Conservation (phyloP, 1,140 invertebrate genomes). For the Hydropsyche tenuis region DNA sequence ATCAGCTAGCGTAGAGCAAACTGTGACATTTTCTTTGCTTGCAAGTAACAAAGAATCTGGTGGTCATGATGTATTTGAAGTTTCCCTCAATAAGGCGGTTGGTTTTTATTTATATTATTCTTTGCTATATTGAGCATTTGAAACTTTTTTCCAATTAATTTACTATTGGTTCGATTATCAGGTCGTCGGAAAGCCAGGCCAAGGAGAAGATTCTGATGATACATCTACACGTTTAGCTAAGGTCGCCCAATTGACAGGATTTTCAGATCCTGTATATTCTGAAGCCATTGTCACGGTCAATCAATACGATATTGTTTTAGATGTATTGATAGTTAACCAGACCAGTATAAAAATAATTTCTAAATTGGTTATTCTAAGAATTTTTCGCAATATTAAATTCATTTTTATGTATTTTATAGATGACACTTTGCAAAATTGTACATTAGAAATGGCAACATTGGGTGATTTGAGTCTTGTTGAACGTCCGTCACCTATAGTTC, state of each 20-base stretch:
- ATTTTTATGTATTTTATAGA: conserved; percentile 51
- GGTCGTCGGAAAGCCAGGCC: conserved; percentile 48
- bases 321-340: conserved; percentile 97
- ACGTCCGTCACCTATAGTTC: conserved; percentile 92
- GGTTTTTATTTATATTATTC: conserved; percentile 30
- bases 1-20: conserved; percentile 45
- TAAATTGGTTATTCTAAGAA: background rate
- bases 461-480: conserved; percentile 98
- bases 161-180: too few species aligned
- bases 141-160: background rate
- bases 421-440: conserved; percentile 98
- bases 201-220: conserved; percentile 46
- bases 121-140: background rate
- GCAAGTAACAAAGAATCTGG: conserved; percentile 76
- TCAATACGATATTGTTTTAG: conserved; percentile 98
- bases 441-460: conserved; percentile 95
- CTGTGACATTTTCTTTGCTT: conserved; percentile 78
- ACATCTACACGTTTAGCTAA: conserved; percentile 46
- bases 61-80: conserved; percentile 91
- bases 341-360: conserved; percentile 69
- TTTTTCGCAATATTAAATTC: background rate
- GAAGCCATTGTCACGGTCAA: conserved; percentile 99
- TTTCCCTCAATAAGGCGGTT: conserved; percentile 87
- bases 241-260: conserved; percentile 98
- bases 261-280: conserved; percentile 98